These are phyloP conservation scores for Acleris holmiana DNA, from an alignment of 2,888 invertebrate genomes.

Conservation along the genomic window DNA sequence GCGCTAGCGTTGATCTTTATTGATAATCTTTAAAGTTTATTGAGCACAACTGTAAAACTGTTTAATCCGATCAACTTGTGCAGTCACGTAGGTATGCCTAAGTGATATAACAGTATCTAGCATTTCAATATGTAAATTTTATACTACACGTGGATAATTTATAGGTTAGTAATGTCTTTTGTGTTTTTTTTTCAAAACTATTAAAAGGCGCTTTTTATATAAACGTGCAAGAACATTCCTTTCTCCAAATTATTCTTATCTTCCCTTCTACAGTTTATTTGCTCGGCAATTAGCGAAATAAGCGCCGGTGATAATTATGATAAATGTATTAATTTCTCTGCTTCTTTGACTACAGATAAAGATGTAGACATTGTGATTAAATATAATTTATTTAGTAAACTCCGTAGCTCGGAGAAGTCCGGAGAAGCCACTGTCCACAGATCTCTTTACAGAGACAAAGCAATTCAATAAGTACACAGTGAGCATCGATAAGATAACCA, in stretches of 20 bases:
- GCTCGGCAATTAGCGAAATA: conserved; percentile 10
- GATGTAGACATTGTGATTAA: conserved; percentile 13
- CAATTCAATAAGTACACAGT: neutral
- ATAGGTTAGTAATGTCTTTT: neutral
- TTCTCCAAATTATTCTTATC: neutral
- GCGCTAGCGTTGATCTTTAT: conserved; percentile 19
- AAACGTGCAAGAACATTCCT: neutral
- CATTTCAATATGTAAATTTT: neutral
- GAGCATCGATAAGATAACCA: neutral
- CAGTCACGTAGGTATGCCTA: conserved; percentile 12
- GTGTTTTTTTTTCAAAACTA: neutral
- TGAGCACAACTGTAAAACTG: conserved; percentile 23
- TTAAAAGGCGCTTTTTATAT: neutral
- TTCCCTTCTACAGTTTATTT: neutral
- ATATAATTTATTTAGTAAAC: conserved; percentile 10
- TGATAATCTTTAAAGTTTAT: conserved; percentile 25
- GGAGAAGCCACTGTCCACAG: neutral
- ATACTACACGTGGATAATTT: too few species aligned
- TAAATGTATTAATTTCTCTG: conserved; percentile 22
- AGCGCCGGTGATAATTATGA: conserved; percentile 14
- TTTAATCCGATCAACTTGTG: conserved; percentile 12
- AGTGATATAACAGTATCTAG: neutral
- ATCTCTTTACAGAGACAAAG: neutral
- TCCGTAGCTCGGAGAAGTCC: neutral
- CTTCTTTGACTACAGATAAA: conserved; percentile 9